Evolutionary conservation across 2,797 vertebrate genomes (phyloP), one percentile per base, ranked within the genome.

Genomic region (Arnoldichthys spilopterus): DNA sequence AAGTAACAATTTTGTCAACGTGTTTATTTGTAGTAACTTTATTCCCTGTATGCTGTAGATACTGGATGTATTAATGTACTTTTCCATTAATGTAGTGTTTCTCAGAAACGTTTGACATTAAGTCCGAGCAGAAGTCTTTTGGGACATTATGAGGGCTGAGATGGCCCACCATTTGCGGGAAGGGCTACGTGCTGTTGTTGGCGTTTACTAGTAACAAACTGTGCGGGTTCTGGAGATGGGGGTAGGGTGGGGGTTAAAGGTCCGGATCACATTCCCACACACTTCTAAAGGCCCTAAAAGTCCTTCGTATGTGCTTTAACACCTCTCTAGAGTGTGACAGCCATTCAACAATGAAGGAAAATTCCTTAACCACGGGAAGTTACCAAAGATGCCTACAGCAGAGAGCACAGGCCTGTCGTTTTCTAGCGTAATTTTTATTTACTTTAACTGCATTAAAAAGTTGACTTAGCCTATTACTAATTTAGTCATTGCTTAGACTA

Each of bases 131-230:
- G 15, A 3, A 49, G 24, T 24, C 37, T 0, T 16, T 24, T 40
- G 30, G 43, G 12, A 26, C 64, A 22, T 28, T n/a, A 30, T 43
- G 43, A 53, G 49, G 47, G 20, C 47, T 51, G 26, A 32, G n/a
- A n/a, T 1, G 5, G 1, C 3, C 26, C 12, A 47, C 22, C 67
- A 70, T 53, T 32, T 30, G 67, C n/a, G 12, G 47, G 20, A 32
- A 24, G 18, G 20, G 45, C 22, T 45, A 79, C 72, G 78, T 80
- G 59, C 59, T 34, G 37, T 53, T 68, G 58, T 12, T 12, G 24
- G 16, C 20, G 49, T 77, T 37, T 13, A 22, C 54, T 15, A 22
- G 59, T 16, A 62, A 61, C 61, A 64, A 20, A 13, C 15, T 0
- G 24, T 5, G 22, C 6, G 15, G 37, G 40, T 45, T 67, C 26